Conservation (phyloP, 2,888 invertebrate genomes). For the Poecilus cupreus region DNA sequence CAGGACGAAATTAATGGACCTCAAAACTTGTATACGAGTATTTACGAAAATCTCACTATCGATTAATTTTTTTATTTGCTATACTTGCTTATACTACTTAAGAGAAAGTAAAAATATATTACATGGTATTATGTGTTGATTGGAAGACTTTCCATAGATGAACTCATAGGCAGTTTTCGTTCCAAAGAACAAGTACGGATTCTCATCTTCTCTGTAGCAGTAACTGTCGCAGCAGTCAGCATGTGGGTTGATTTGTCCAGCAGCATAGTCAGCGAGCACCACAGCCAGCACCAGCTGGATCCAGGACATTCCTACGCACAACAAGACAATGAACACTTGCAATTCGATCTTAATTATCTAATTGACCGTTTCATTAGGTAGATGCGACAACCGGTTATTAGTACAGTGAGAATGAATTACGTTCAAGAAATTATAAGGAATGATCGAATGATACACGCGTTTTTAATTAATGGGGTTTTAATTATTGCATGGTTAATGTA, state of each 20-base stretch:
- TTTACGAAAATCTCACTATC: too few relatives aligned
- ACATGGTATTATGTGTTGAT: conserved; percentile 81
- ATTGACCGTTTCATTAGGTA: conserved; percentile 10
- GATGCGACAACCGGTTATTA: neutral
- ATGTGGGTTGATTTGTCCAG: conserved; percentile 43
- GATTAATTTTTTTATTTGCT: too few relatives aligned
- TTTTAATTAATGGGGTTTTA: conserved; percentile 2
- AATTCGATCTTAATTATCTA: conserved; percentile 3
- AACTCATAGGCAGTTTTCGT: conserved; percentile 87
- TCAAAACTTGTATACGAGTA: too few relatives aligned
- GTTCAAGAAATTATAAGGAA: neutral
- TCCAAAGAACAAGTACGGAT: conserved; percentile 81
- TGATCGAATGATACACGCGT: neutral
- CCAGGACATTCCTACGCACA: conserved; percentile 31
- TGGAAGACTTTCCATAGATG: conserved; percentile 77
- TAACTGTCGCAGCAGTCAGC: conserved; percentile 74
- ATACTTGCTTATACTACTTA: too few relatives aligned
- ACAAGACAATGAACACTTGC: neutral
- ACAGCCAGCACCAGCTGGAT: neutral
- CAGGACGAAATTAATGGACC: too few relatives aligned
- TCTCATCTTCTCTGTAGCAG: conserved; percentile 78
- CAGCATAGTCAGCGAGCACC: neutral
- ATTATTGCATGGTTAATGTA: too few relatives aligned
- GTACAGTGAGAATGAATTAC: neutral
- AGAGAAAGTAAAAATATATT: conserved; percentile 64